These are phyloP conservation scores for Pomacea maculata DNA, from an alignment of 1,140 invertebrate species.

Conservation along the genomic window DNA sequence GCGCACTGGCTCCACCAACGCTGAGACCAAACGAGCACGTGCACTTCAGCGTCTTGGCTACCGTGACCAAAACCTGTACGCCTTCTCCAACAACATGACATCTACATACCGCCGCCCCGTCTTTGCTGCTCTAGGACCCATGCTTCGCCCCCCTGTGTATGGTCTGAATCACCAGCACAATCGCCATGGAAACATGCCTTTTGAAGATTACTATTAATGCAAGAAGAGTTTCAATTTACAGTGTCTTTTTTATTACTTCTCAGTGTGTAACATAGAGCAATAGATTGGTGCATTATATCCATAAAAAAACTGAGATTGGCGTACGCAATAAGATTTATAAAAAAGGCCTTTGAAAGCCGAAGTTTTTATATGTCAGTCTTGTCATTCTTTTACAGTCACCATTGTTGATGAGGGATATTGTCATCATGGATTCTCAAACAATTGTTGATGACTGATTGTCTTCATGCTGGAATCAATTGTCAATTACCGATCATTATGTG, in stretches of 20 bases:
- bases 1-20: slow-evolving; percentile 39
- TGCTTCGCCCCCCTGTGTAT: slow-evolving; percentile 51
- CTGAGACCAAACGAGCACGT: slow-evolving; percentile 52
- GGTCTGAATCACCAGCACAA: slow-evolving; percentile 61
- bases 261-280: too few species aligned
- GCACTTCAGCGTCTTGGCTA: slow-evolving; percentile 50
- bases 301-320: too few species aligned
- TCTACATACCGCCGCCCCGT: slow-evolving; percentile 57
- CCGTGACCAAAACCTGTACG: slow-evolving; percentile 55
- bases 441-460: too few species aligned
- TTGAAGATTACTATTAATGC: slow-evolving; percentile 60
- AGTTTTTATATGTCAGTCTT: too few species aligned
- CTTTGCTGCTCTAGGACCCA: slow-evolving; percentile 55
- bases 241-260: not conserved
- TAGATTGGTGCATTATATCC: too few species aligned
- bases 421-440: too few species aligned
- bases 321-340: too few species aligned
- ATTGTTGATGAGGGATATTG: too few species aligned
- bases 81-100: slow-evolving; percentile 60
- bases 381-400: too few species aligned
- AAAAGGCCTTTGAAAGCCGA: too few species aligned
- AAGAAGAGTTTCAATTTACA: not conserved
- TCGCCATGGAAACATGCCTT: slow-evolving; percentile 59
- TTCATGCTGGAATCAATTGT: too few species aligned
- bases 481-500: too few species aligned